Evolutionary conservation across 1,140 invertebrate genomes (phyloP), one percentile per base, ranked within the genome.

Genomic region (Macrobrachium nipponense): DNA sequence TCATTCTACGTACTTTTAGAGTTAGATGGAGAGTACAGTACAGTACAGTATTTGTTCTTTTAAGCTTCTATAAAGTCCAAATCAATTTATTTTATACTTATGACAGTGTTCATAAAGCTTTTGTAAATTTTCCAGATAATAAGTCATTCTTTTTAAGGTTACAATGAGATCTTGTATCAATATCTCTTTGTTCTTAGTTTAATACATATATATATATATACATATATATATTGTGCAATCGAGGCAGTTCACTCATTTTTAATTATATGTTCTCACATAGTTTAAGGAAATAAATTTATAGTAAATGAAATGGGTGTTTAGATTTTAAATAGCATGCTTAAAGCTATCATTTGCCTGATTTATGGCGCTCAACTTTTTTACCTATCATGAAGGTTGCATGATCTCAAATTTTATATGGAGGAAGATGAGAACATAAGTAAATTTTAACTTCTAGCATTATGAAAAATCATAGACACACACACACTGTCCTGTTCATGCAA

Each of bases 121-220:
- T 51, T 75, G 73, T 80, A 36, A 36, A 76, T 58, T 87, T 72
- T 87, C 80, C 85, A 87, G 79, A 82, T 87, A 62, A 87, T 36
- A 51, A 86, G 77, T 86, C 66, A 86, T 72, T 87, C 60, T 76
- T 81, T 87, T 87, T 87, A 87, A 80, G 51, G 66, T 86, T 77
- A 87, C 78, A 73, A 77, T 81, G 85, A 87, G 85, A 87, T 87
- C 85, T 87, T 87, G 85, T 87, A 87, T 87, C 85, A 87, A 87
- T 87, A 82, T 87, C 85, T 87, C 85, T 87, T 81, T 68, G 64
- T 76, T 76, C 51, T 51, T 51, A 51, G 51, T 51, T 51, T 51
- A 51, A 51, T 51, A 51, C 12, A 51, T 51, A 51, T 51, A 51
- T 12, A 51, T 51, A 51, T 12, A 36, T 27, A 75, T 72, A 58